These are phyloP conservation scores for Osmerus mordax DNA, from an alignment of 2,113 vertebrate species.

Conservation along the genomic window DNA sequence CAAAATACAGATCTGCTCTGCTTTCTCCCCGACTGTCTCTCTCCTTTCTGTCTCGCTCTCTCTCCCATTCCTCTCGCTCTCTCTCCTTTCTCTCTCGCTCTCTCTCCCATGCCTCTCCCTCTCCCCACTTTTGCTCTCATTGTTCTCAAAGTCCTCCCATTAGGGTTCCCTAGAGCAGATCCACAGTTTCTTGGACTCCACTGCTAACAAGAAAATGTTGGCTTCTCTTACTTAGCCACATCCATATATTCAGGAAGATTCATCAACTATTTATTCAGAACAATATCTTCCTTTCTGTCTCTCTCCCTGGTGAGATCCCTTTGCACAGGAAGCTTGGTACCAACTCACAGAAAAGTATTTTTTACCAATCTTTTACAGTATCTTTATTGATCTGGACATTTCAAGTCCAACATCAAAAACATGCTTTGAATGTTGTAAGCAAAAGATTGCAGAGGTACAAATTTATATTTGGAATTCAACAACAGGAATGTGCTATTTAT, in stretches of 20 bases:
- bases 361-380: background rate
- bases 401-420: slow-evolving; percentile 1
- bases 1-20: background rate
- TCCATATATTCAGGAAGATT: background rate
- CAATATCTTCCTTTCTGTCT: background rate
- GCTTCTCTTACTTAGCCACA: slow-evolving; percentile 1
- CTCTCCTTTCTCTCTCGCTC: no score
- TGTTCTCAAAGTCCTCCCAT: slow-evolving; percentile 8
- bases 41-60: no score
- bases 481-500: background rate
- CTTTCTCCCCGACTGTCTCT: no score
- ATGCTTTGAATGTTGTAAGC: background rate
- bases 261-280: slow-evolving; percentile 7
- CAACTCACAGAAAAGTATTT: background rate
- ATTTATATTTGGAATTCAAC: background rate
- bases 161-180: slow-evolving; percentile 4
- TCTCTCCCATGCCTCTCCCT: background rate
- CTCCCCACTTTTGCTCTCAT: background rate
- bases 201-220: background rate
- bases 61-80: no score
- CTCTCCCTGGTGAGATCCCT: background rate
- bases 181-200: background rate
- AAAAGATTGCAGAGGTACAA: background rate
- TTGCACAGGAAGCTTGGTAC: background rate
- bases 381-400: background rate